Evolutionary conservation across 2,797 vertebrate genomes (phyloP), one percentile per base, ranked within the genome.

Genomic region (Ibycter americanus): DNA sequence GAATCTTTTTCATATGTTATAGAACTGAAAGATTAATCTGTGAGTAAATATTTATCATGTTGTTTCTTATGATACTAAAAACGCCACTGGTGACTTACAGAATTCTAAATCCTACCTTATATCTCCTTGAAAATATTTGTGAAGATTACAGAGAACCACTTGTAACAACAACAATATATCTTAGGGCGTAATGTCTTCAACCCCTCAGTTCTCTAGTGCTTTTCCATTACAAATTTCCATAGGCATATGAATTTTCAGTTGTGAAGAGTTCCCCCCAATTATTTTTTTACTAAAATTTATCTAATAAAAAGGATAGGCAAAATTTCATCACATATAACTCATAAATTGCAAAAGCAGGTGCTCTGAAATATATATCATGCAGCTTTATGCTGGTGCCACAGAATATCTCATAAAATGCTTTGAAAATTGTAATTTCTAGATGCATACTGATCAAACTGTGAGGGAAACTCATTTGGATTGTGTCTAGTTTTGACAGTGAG

Each of bases 191-290:
- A 31, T 51, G 3, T 59, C 11, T 58, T 85, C 16, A 51, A n/a
- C 2, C 3, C 76, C 11, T 62, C 1, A 0, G 11, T n/a, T 89
- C 8, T 80, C 9, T 56, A 42, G 46, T 3, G 9, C 0, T 59
- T 79, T 65, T 59, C 14, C 3, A 52, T 27, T 29, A 31, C 4
- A 56, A 34, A 49, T 46, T 56, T 83, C 21, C 3, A 17, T 27
- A n/a, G 15, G 0, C 4, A 14, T 67, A 59, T 20, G 8, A 38
- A 38, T 89, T 74, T 81, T 46, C 46, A 68, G 1, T 21, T 73
- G 6, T 62, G 7, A 68, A 70, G 2, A 22, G 2, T 44, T 55
- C 1, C 3, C 8, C 5, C 2, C 1, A 32, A 40, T 9, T 79
- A 32, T 32, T 27, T 51, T 63, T 80, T 87, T n/a, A 11, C 1